phyloP scores from a whole-genome alignment of 2,888 invertebrate genomes.

The Nymphalis polychloros region DNA sequence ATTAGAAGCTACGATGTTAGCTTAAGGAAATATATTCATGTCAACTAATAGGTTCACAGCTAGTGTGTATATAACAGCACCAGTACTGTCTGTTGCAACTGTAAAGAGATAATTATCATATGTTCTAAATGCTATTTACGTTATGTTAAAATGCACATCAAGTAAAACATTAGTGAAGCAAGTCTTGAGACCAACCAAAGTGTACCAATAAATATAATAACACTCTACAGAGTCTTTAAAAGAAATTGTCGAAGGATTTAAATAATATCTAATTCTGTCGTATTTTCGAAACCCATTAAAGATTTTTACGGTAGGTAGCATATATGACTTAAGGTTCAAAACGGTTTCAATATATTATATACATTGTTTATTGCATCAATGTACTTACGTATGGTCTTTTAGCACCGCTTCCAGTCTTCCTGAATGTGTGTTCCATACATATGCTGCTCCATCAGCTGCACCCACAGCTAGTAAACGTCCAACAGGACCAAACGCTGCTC shows the following conservation, averaged over 20 bases:
- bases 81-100: conserved; percentile 20
- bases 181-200: neutral
- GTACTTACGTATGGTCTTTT: conserved; percentile 90
- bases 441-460: conserved; percentile 94
- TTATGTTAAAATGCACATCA: neutral
- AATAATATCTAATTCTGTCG: too few relatives aligned
- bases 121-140: conserved; percentile 15
- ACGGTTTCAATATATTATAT: neutral
- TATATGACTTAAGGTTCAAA: neutral
- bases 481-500: conserved; percentile 96
- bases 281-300: too few relatives aligned
- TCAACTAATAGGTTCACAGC: conserved; percentile 10
- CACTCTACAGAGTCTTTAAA: neutral
- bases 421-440: conserved; percentile 93
- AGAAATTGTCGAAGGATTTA: too few relatives aligned
- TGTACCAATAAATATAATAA: neutral
- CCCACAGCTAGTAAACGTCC: conserved; percentile 95
- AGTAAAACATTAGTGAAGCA: conserved; percentile 1
- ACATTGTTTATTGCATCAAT: neutral
- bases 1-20: conserved; percentile 19
- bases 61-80: conserved; percentile 18
- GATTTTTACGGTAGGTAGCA: too few relatives aligned
- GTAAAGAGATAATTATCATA: conserved; percentile 25
- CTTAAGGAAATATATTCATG: conserved; percentile 17
- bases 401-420: conserved; percentile 89